phyloP scores from a whole-genome alignment of 1,140 invertebrate genomes.

The Oryzaephilus surinamensis region DNA sequence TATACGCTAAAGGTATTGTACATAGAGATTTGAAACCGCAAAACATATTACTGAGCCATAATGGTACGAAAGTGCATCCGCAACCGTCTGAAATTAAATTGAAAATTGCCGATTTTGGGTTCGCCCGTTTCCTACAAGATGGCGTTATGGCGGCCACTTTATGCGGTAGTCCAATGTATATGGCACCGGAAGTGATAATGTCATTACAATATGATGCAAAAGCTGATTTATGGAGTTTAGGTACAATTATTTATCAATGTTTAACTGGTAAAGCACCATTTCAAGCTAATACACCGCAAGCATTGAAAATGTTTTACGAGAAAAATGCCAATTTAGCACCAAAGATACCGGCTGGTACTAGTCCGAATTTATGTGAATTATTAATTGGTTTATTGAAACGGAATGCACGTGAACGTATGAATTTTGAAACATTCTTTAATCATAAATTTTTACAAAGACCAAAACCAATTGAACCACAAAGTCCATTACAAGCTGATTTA shows the following conservation, averaged over 20 bases:
- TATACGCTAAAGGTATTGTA: slow-evolving; percentile 94
- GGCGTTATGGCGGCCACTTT: slow-evolving; percentile 99
- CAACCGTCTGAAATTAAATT: slow-evolving; percentile 84
- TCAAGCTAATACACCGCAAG: slow-evolving; percentile 95
- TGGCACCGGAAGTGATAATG: slow-evolving; percentile 99
- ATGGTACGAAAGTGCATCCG: slow-evolving; percentile 65
- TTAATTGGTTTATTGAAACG: slow-evolving; percentile 78
- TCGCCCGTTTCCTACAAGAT: slow-evolving; percentile 95
- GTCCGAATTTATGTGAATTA: slow-evolving; percentile 77
- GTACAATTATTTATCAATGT: slow-evolving; percentile 98
- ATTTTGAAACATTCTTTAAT: slow-evolving; percentile 90
- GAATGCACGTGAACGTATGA: slow-evolving; percentile 89
- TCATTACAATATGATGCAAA: slow-evolving; percentile 97
- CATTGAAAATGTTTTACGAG: slow-evolving; percentile 94
- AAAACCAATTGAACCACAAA: slow-evolving; percentile 35
- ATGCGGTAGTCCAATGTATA: slow-evolving; percentile 99
- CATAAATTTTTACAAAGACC: slow-evolving; percentile 78
- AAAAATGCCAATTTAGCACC: slow-evolving; percentile 91
- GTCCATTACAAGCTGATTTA: slow-evolving; percentile 28
- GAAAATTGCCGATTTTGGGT: slow-evolving; percentile 99
- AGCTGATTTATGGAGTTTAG: slow-evolving; percentile 97
- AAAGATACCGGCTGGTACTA: slow-evolving; percentile 88
- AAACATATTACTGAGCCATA: slow-evolving; percentile 87
- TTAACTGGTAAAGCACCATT: slow-evolving; percentile 97
- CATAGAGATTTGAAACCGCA: slow-evolving; percentile 98